phyloP scores from a whole-genome alignment of 1,140 invertebrate genomes.

The Heliconius congener region DNA sequence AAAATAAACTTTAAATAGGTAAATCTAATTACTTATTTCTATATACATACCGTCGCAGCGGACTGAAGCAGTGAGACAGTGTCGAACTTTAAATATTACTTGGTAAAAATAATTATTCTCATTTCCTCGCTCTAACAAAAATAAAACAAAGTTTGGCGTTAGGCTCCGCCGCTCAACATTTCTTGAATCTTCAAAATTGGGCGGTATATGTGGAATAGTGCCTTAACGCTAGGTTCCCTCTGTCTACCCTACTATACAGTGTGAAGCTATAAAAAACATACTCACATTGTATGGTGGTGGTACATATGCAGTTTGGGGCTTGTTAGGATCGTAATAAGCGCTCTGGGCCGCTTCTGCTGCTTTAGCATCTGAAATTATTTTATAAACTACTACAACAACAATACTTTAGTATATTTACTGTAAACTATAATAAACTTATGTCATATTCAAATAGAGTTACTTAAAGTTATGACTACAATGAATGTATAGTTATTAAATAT shows the following conservation, averaged over 20 bases:
- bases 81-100: no score
- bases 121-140: no score
- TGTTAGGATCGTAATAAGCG: slow-evolving; percentile 93
- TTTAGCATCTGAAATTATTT: slow-evolving; percentile 87
- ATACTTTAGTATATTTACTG: not conserved
- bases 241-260: no score
- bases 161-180: no score
- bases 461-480: not conserved
- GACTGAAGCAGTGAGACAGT: no score
- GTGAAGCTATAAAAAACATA: slow-evolving; percentile 41
- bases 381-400: slow-evolving; percentile 56
- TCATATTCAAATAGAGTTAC: not conserved
- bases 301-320: slow-evolving; percentile 91
- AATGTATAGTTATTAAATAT: not conserved
- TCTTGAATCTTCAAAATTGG: no score
- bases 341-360: slow-evolving; percentile 92
- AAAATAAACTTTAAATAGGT: not conserved
- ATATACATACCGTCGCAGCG: not conserved
- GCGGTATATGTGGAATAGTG: no score
- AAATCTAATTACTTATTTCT: slow-evolving; percentile 3
- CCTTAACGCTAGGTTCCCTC: no score
- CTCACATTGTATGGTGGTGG: slow-evolving; percentile 91
- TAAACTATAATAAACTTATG: not conserved
- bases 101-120: no score
- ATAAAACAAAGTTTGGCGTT: no score